Conservation (phyloP, 2,113 vertebrate species). For the Hemicordylus capensis region DNA sequence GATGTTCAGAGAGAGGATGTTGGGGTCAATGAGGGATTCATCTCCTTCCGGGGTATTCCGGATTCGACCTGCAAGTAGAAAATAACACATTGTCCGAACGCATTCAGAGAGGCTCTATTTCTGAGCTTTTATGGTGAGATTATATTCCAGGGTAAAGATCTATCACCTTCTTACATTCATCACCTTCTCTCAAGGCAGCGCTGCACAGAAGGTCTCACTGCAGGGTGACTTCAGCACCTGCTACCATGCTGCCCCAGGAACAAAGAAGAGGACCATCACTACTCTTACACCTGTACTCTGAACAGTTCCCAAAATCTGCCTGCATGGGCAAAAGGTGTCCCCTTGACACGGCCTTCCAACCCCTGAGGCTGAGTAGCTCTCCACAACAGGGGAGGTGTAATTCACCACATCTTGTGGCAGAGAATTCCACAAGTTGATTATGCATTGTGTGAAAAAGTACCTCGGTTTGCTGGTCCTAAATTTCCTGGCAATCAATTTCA, state of each 20-base stretch:
- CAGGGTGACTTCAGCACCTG: neutral
- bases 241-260: neutral
- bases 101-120: neutral
- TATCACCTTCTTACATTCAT: neutral
- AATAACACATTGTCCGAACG: accelerated
- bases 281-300: neutral
- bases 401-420: no score
- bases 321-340: neutral
- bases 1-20: constrained; percentile 96
- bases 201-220: neutral
- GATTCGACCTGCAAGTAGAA: constrained; percentile 84
- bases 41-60: constrained; percentile 92
- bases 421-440: no score
- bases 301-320: neutral
- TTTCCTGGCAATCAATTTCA: no score
- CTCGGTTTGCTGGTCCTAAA: no score
- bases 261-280: neutral
- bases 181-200: neutral
- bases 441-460: no score
- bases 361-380: neutral
- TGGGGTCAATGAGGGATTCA: constrained; percentile 92
- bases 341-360: neutral
- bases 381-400: neutral
- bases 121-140: neutral
- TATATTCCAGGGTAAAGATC: no score